Conservation (phyloP, 2,113 vertebrate genomes). For the Hystrix brachyura region DNA sequence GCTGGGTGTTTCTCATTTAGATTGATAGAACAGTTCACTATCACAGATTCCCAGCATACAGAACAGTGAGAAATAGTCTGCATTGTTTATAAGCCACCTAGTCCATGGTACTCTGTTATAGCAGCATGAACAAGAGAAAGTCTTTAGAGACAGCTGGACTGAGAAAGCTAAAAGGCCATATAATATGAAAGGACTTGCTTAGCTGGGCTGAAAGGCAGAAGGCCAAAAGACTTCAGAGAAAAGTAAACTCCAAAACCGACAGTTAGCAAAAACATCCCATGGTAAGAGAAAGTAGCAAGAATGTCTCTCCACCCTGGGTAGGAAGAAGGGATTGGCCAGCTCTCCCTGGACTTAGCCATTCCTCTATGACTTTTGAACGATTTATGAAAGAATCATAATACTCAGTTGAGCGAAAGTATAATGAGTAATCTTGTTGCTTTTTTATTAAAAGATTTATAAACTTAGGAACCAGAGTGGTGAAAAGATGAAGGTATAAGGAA, state of each 20-base stretch:
- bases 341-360: background rate
- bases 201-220: background rate
- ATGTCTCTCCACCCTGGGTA: background rate
- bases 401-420: conserved; percentile 31
- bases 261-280: background rate
- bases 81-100: background rate
- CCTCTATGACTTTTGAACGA: conserved; percentile 19
- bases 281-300: background rate
- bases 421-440: background rate
- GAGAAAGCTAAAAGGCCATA: background rate
- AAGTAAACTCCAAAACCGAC: background rate
- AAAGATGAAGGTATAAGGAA: background rate
- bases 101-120: background rate
- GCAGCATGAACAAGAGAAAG: background rate
- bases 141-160: background rate
- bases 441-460: background rate
- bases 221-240: background rate
- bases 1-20: background rate
- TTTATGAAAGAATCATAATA: conserved; percentile 14
- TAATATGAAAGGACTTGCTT: background rate
- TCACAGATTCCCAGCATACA: background rate
- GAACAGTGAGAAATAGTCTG: background rate
- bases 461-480: background rate
- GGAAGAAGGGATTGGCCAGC: background rate
- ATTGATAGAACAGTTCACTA: background rate